Base-by-base conservation (phyloP, 2,113 vertebrate species). In the Sialia sialis region DNA sequence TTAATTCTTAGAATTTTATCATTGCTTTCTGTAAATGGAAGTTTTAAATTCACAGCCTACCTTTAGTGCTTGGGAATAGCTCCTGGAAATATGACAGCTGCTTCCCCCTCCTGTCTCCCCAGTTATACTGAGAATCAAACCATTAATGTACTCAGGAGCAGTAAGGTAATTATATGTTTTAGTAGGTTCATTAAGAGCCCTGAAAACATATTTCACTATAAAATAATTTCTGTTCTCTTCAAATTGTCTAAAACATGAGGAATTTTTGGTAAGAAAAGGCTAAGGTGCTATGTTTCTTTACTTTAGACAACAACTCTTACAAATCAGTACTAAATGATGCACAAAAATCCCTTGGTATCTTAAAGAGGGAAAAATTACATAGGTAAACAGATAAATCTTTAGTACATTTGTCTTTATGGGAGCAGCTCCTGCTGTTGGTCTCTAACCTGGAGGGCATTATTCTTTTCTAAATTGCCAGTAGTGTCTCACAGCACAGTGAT, bases 331-430 rank as follows among this genome's bases (percentile, higher is more conserved):
- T 94, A 98, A 97, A 98, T 95, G 95, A 97, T 97, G 86, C 90
- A 94, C 93, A 94, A 94, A 97, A 98, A 93, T 98, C 97, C 95
- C 95, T 95, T 13, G 95, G 92, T 97, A 97, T 94, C 94, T 95
- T 96, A 97, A 97, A 96, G 84, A 96, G 95, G 92, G 89, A 97
- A 97, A 97, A 97, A 98, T 94, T 97, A 97, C 95, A 76, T 96
- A 97, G 91, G 96, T 97, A 97, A 98, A 98, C 97, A 98, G 90
- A 98, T 98, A 97, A 98, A 98, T 98, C 98, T 97, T 98, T 77
- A 96, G 87, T 97, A 97, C 94, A 98, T 98, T 98, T 97, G 95
- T 98, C 97, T 97, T 97, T 96, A 96, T 95, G 91, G 95, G 90
- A 97, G 87, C 91, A 98, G 89, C 87, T 97, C 95, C 97, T 95